phyloP scores from a whole-genome alignment of 1,140 invertebrate genomes.

The Magallana ariakensis region DNA sequence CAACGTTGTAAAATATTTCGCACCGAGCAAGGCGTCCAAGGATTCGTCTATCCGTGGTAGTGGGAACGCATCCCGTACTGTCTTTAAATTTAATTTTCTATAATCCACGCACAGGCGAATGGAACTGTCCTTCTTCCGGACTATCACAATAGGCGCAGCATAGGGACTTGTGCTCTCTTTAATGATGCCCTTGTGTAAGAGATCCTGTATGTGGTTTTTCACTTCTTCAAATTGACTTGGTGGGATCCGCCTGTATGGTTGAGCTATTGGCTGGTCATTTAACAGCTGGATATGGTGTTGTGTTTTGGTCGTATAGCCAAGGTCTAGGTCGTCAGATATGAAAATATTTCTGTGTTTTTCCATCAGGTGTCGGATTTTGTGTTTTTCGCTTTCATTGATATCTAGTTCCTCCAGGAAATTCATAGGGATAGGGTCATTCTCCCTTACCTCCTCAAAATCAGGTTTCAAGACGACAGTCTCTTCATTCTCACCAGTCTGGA shows the following conservation, averaged over 20 bases:
- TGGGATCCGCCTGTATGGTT: too few relatives aligned
- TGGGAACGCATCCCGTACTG: conserved; percentile 80
- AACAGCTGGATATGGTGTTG: conserved; percentile 43
- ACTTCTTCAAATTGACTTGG: too few relatives aligned
- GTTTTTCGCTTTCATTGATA: too few relatives aligned
- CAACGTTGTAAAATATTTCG: conserved; percentile 72
- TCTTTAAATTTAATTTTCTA: too few relatives aligned
- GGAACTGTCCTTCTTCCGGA: conserved; percentile 53
- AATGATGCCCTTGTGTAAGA: conserved; percentile 47
- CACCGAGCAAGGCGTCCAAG: conserved; percentile 62
- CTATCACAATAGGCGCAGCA: conserved; percentile 55
- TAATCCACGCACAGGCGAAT: too few relatives aligned
- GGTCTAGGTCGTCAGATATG: conserved; percentile 14
- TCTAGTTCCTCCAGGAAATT: conserved; percentile 4
- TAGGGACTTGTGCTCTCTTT: conserved; percentile 47
- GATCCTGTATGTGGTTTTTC: conserved; percentile 46
- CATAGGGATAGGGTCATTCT: neutral
- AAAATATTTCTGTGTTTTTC: conserved; percentile 23
- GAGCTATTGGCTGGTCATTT: too few relatives aligned
- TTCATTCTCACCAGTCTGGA: conserved; percentile 11
- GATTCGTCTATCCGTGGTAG: conserved; percentile 80
- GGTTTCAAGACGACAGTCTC: conserved; percentile 39
- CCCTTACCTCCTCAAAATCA: neutral
- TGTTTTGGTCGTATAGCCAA: conserved; percentile 38
- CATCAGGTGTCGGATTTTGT: conserved; percentile 1